Conservation (phyloP, 2,797 vertebrate genomes). For the Lycodopsis pacificus region DNA sequence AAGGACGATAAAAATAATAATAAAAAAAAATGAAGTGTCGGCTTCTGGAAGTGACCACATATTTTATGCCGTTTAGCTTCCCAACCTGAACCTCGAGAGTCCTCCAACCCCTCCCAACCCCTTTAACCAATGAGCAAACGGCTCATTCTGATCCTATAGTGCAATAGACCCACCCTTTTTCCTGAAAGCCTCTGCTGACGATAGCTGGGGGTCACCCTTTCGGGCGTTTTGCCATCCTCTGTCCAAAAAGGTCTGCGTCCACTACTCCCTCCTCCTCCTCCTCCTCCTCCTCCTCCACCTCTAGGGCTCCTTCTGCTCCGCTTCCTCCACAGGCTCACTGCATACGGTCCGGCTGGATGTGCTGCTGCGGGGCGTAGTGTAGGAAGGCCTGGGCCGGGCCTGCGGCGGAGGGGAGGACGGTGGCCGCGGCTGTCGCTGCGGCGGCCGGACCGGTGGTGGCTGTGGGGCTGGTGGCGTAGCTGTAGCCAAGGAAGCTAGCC, state of each 20-base stretch:
- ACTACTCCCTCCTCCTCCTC: not conserved
- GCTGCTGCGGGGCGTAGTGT: constrained; percentile 91
- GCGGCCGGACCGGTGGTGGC: constrained; percentile 63
- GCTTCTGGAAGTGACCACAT: constrained; percentile 73
- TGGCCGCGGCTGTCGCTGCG: constrained; percentile 76
- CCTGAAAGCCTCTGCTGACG: constrained; percentile 71
- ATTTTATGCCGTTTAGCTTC: constrained; percentile 64
- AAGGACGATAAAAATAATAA: constrained; percentile 59
- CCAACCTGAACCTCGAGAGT: constrained; percentile 53
- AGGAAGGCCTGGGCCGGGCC: constrained; percentile 85
- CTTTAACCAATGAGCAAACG: constrained; percentile 54
- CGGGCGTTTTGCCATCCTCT: constrained; percentile 50
- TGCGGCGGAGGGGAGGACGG: constrained; percentile 76
- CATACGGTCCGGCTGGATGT: constrained; percentile 93
- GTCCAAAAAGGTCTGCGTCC: constrained; percentile 23
- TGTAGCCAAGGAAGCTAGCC: constrained; percentile 87
- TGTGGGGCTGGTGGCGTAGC: constrained; percentile 85
- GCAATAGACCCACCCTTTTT: constrained; percentile 78
- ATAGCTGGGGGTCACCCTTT: constrained; percentile 38
- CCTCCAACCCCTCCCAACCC: constrained; percentile 34
- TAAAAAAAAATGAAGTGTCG: constrained; percentile 72
- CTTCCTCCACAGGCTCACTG: constrained; percentile 81
- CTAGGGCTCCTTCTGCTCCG: not conserved
- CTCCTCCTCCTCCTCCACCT: not conserved
- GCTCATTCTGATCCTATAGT: constrained; percentile 77